Conservation (phyloP, 2,113 vertebrate genomes). For the Meleagris gallopavo region DNA sequence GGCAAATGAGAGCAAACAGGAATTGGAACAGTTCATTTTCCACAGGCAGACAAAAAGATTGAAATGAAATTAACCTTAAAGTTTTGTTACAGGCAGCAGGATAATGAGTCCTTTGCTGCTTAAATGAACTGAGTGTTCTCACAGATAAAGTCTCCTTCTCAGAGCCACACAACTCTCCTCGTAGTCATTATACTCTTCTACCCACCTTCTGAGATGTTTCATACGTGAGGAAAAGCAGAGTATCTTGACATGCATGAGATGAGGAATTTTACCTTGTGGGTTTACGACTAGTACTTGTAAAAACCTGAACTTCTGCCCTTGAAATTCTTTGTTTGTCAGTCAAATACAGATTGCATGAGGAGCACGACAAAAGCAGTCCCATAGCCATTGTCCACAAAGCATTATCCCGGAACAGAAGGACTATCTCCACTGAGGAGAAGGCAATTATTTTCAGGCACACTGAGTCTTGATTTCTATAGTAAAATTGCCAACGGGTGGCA, state of each 20-base stretch:
- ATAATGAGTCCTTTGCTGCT: constrained; percentile 70
- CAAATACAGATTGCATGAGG: constrained; percentile 49
- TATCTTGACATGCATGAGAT: constrained; percentile 47
- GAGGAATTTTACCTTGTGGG: constrained; percentile 33
- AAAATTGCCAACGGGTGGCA: neutral
- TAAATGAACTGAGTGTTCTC: constrained; percentile 66
- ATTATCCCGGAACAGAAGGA: constrained; percentile 34
- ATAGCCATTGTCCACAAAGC: constrained; percentile 6
- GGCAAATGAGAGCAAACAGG: constrained; percentile 55
- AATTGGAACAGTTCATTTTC: constrained; percentile 54
- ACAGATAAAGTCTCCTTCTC: constrained; percentile 63
- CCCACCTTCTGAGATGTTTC: constrained; percentile 38
- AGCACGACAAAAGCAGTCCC: constrained; percentile 38
- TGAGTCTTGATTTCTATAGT: constrained; percentile 44
- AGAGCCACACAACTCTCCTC: constrained; percentile 25
- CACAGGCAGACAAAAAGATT: constrained; percentile 52
- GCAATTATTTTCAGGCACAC: constrained; percentile 43
- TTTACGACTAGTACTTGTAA: constrained; percentile 45
- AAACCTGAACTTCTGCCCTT: constrained; percentile 50
- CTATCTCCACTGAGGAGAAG: constrained; percentile 15
- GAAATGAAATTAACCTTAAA: constrained; percentile 71
- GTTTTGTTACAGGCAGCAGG: constrained; percentile 47
- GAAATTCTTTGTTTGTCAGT: constrained; percentile 63
- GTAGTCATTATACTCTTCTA: constrained; percentile 42
- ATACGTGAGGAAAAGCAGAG: constrained; percentile 42